Base-by-base conservation (phyloP, 2,888 invertebrate species). In the Orchesella flavescens region DNA sequence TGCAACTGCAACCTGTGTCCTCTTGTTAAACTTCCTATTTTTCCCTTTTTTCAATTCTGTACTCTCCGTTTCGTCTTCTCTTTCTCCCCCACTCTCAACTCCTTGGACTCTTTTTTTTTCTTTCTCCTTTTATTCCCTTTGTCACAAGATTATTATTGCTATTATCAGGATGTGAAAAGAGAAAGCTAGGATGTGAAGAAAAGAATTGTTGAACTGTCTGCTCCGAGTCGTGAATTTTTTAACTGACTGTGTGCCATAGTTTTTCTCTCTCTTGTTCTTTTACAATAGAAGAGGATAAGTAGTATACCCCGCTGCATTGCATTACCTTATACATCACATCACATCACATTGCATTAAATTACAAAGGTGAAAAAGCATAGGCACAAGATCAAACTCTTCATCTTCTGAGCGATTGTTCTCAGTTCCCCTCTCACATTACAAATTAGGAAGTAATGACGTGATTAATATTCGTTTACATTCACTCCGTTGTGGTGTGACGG, bases 81-180 rank as follows among this genome's bases (percentile, higher is more conserved):
- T 34, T 2, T 34, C 34, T 34, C 34, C 7, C 34, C 34, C 34
- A 34, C 34, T 34, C 34, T n/a, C 34, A 34, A 7, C n/a, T n/a
- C n/a, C 55, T n/a, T 57, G 57, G 19, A 19, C 10, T n/a, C 57
- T 3, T 57, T 19, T 53, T 13, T 13, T 53, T 10, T 57, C 57
- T 53, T 10, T 57, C 57, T 17, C 57, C 19, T 34, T 34, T 34
- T 34, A 34, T 34, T 34, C 19, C 57, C 19, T 57, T 57, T 57
- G 57, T 57, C 57, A 57, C 57, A 17, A 57, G 57, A 57, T 57
- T 57, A 57, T 57, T 57, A 57, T 57, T 19, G 19, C 19, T 19
- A n/a, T 53, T 53, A 57, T 57, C 19, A n/a, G 53, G 53, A 2
- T n/a, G 53, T 53, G n/a, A n/a, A 53, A 46, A 53, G 53, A n/a